Base-by-base conservation (phyloP, 2,113 vertebrate species). In the Pontoporia blainvillei region DNA sequence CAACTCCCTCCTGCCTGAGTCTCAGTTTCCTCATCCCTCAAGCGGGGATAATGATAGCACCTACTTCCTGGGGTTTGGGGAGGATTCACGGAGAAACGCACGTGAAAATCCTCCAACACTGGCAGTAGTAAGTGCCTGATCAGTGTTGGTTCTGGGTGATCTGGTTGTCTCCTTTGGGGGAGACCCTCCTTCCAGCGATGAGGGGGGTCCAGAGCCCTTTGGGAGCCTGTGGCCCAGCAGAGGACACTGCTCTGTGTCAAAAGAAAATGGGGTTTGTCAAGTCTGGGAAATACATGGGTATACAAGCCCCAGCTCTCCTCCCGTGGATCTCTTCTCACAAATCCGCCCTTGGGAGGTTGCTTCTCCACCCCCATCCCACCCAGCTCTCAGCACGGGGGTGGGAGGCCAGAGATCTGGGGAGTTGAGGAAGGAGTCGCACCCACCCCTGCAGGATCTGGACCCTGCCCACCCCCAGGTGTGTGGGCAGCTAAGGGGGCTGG, bases 401-500 rank as follows among this genome's bases (percentile, higher is more conserved):
- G 75, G 41, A 20, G 81, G 27, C 54, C 34, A 39, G 57, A 81
- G 71, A 15, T 25, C 23, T 36, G 44, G 87, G 96, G 86, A 76
- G n/a, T 27, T n/a, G 25, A 0, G 3, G 78, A n/a, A 92, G 83
- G 21, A 83, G 89, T 31, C 79, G 62, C 29, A 0, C 1, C 90
- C 54, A 76, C 90, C 88, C 3, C 17, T 5, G 3, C 14, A 13
- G 84, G 29, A 7, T 21, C 10, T 12, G 39, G 52, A 90, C 66
- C 84, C 7, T 18, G 84, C n/a, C 2, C 3, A 3, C 17, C 34
- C 10, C 59, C 95, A 94, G 97, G 85, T 92, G 49, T 2, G 1
- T 49, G 82, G 90, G 88, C 61, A 54, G 12, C 6, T 84, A 34
- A 64, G 23, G 66, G 97, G 97, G 94, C 86, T 88, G 91, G 95